Percentiles rank a stretch among this genome's conserved stretches.
phyloP scores from a whole-genome alignment of 2,888 invertebrate species.

The Rhingia campestris region DNA sequence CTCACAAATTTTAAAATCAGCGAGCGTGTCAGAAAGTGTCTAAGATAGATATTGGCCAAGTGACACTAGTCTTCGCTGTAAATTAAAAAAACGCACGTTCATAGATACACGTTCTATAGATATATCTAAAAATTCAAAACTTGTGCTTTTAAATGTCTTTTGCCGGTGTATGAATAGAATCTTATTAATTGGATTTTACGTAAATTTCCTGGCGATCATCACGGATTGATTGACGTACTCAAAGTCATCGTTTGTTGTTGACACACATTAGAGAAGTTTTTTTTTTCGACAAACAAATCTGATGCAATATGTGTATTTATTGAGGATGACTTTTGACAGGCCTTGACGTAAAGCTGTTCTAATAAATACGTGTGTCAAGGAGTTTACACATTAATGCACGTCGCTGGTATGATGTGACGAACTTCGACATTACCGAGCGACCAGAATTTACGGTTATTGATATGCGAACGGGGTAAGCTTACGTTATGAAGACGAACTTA shows the following conservation, averaged over 20 bases:
- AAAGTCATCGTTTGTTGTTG: constrained; percentile 2
- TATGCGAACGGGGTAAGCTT: no score
- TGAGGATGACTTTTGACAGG: constrained; percentile 4
- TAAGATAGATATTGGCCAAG: constrained; percentile 22
- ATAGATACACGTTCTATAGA: constrained; percentile 21
- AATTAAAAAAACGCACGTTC: background rate
- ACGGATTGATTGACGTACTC: constrained; percentile 17
- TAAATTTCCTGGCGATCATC: constrained; percentile 21
- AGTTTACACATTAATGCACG: no score
- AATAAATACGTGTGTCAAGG: no score
- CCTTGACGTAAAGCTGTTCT: no score
- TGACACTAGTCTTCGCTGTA: background rate
- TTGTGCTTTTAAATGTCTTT: constrained; percentile 3
- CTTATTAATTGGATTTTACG: constrained; percentile 31
- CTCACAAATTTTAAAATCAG: constrained; percentile 42
- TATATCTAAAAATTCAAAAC: constrained; percentile 8
- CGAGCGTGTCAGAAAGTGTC: constrained; percentile 47
- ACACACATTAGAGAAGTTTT: constrained; percentile 21
- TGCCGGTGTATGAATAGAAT: constrained; percentile 20
- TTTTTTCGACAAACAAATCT: constrained; percentile 33
- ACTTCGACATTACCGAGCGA: no score
- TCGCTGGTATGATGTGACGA: no score
- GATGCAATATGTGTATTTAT: constrained; percentile 32
- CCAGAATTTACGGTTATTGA: no score
- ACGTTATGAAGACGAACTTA: no score